These are phyloP conservation scores for Hyposoter dolosus DNA, from an alignment of 2,888 invertebrate genomes.

Conservation along the genomic window DNA sequence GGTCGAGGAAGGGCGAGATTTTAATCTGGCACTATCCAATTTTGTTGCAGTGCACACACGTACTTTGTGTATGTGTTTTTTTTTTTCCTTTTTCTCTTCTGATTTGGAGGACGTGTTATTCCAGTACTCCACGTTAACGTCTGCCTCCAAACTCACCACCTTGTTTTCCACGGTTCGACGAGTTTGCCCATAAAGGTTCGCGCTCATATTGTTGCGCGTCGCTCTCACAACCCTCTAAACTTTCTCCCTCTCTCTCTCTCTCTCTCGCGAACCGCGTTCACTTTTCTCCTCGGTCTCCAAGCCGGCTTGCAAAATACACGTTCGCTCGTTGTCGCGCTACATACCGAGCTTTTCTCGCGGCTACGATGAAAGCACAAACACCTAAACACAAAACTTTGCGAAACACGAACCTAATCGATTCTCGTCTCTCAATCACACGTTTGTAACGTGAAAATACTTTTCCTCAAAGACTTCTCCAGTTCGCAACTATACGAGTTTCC, in stretches of 20 bases:
- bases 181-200: slow-evolving; percentile 52
- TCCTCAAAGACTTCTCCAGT: slow-evolving; percentile 17
- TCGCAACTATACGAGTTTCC: slow-evolving; percentile 16
- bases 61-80: not conserved
- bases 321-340: slow-evolving; percentile 11
- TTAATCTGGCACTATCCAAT: slow-evolving; percentile 12
- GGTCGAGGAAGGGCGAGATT: slow-evolving; percentile 10
- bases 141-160: slow-evolving; percentile 34
- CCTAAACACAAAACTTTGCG: not conserved
- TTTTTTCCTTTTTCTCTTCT: slow-evolving; percentile 17
- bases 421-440: slow-evolving; percentile 39
- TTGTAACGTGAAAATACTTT: slow-evolving; percentile 10
- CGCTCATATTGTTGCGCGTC: slow-evolving; percentile 43
- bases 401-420: slow-evolving; percentile 55
- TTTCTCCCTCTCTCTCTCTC: slow-evolving; percentile 34
- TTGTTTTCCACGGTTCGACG: slow-evolving; percentile 52
- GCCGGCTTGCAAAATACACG: slow-evolving; percentile 14
- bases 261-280: not conserved
- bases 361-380: slow-evolving; percentile 29
- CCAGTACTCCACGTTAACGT: slow-evolving; percentile 30
- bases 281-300: slow-evolving; percentile 31
- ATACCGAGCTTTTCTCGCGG: slow-evolving; percentile 41
- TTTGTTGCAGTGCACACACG: slow-evolving; percentile 2
- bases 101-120: slow-evolving; percentile 50
- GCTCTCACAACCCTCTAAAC: slow-evolving; percentile 29